A percentile compares a stretch with the other conserved stretches of the same genome.
Conservation (phyloP, 1,140 invertebrate genomes). For the Cylas formicarius region DNA sequence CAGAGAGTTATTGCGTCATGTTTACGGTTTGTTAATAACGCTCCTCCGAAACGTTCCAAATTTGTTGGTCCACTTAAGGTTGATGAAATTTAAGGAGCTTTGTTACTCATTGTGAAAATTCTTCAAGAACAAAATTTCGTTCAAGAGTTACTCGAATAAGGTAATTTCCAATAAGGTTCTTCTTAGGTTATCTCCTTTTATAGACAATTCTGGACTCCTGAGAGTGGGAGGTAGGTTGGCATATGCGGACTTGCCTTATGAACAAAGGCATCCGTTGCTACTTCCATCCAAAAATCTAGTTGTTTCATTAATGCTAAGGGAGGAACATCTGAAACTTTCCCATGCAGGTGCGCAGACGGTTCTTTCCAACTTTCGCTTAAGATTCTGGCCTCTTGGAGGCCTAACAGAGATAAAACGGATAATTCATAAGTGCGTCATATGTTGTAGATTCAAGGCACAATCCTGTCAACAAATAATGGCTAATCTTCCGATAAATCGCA, state of each 20-base stretch:
- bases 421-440: conserved; percentile 6
- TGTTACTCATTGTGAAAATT: background rate
- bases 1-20: background rate
- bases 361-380: conserved; percentile 10
- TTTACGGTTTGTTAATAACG: conserved; percentile 4
- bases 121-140: conserved; percentile 1
- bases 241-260: conserved; percentile 3
- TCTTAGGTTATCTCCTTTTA: conserved; percentile 8
- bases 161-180: conserved; percentile 6
- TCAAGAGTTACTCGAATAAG: conserved; percentile 6
- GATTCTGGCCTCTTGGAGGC: conserved; percentile 10
- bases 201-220: conserved; percentile 20
- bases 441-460: conserved; percentile 11
- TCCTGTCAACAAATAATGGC: conserved; percentile 17
- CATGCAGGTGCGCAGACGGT: conserved; percentile 12
- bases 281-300: conserved; percentile 7
- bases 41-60: background rate
- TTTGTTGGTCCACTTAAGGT: background rate
- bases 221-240: conserved; percentile 4
- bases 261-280: conserved; percentile 8
- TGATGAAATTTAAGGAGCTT: conserved; percentile 5
- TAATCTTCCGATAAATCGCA: conserved; percentile 16
- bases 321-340: conserved; percentile 6
- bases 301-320: background rate
- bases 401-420: conserved; percentile 13